These are phyloP conservation scores for Galbula dea DNA, from an alignment of 2,113 vertebrate species.

Conservation along the genomic window DNA sequence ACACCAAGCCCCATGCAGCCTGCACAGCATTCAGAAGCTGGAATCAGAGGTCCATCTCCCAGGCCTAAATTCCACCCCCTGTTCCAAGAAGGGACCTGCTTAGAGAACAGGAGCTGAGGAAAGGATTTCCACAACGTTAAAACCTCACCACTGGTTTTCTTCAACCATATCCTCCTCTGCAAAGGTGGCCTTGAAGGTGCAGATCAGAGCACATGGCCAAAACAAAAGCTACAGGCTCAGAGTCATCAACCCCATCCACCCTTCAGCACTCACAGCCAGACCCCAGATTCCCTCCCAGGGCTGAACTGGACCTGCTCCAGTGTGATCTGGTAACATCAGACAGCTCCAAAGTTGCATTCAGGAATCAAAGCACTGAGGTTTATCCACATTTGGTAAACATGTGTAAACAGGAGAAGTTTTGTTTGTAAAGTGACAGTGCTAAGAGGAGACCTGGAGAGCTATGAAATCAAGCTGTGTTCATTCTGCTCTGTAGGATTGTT, in stretches of 20 bases:
- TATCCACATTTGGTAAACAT: background rate
- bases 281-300: background rate
- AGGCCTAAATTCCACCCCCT: background rate
- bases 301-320: background rate
- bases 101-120: background rate
- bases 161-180: background rate
- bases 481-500: background rate
- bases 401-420: background rate
- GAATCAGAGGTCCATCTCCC: background rate
- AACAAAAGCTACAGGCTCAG: background rate
- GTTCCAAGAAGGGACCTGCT: background rate
- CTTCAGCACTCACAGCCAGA: background rate
- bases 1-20: background rate
- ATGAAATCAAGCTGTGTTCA: background rate
- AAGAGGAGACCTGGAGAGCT: background rate
- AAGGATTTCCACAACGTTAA: background rate
- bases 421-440: background rate
- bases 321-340: background rate
- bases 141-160: background rate
- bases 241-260: background rate
- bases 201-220: background rate
- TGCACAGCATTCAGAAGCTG: background rate
- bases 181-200: fast-evolving
- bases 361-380: background rate
- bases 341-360: background rate